Conservation (phyloP, 2,113 vertebrate genomes). For the Theristicus caerulescens region DNA sequence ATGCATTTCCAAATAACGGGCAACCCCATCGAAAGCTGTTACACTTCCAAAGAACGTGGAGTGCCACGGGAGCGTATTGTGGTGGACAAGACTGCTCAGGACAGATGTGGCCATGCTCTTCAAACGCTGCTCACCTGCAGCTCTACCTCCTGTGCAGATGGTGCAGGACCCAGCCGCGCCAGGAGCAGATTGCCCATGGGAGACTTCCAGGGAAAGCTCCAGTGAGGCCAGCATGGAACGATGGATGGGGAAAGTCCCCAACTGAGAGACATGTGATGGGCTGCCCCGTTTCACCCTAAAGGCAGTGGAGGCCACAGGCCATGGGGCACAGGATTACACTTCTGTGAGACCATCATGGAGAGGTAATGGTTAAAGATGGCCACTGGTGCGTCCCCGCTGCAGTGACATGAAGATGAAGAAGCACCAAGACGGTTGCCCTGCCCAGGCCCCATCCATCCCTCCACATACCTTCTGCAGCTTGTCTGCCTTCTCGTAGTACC, state of each 20-base stretch:
- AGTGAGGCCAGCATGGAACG: not conserved
- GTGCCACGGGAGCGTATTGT: rapidly evolving
- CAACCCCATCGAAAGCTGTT: rapidly evolving
- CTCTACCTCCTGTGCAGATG: not conserved
- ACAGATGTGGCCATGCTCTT: not conserved
- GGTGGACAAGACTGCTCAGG: not conserved
- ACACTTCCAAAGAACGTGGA: not conserved
- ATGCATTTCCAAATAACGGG: not conserved
- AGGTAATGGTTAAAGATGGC: not conserved
- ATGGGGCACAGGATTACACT: not conserved
- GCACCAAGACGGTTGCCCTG: not conserved
- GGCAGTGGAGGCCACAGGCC: not conserved
- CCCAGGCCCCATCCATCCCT: not conserved
- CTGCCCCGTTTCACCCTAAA: not conserved
- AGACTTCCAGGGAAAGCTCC: not conserved
- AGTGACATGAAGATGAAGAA: not conserved
- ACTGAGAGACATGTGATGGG: not conserved
- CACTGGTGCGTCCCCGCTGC: too few species aligned
- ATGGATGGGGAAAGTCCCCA: not conserved
- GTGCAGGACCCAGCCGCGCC: not conserved
- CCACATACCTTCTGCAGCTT: slow-evolving; percentile 82
- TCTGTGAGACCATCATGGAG: not conserved
- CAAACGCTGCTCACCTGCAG: not conserved
- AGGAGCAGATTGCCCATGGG: not conserved
- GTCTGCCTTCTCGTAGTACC: slow-evolving; percentile 80